Conservation (phyloP, 2,113 vertebrate genomes). For the Cepphus grylle region DNA sequence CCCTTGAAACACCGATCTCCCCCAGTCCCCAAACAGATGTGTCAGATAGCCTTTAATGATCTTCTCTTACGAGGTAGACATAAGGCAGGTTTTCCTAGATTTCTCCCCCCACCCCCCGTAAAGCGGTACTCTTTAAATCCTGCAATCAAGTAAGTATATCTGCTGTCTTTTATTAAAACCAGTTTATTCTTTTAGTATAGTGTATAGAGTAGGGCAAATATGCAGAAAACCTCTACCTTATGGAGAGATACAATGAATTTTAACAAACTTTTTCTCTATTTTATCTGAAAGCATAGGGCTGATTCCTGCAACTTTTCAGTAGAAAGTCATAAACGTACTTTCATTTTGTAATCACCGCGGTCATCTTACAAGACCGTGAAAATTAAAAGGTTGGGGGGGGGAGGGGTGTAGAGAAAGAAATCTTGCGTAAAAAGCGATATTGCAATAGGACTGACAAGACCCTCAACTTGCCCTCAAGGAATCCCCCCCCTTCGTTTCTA, state of each 20-base stretch:
- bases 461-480: constrained; percentile 23
- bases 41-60: constrained; percentile 16
- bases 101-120: neutral
- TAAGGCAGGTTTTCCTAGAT: neutral
- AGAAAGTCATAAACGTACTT: neutral
- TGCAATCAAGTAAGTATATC: neutral
- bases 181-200: neutral
- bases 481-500: neutral
- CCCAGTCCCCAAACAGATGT: neutral
- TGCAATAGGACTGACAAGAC: constrained; percentile 10
- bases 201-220: neutral
- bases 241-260: neutral
- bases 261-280: neutral
- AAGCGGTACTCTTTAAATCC: constrained; percentile 4
- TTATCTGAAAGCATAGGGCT: neutral
- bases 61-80: neutral
- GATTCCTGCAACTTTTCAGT: neutral
- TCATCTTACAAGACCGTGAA: neutral
- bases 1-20: constrained; percentile 4
- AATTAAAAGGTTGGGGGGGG: neutral
- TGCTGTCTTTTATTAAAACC: constrained; percentile 2
- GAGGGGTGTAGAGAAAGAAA: neutral
- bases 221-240: neutral
- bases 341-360: neutral
- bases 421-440: neutral